Evolutionary conservation across 2,797 vertebrate species (phyloP), one percentile per base, ranked within the genome.

Genomic region (Paramormyrops hopkinsi): DNA sequence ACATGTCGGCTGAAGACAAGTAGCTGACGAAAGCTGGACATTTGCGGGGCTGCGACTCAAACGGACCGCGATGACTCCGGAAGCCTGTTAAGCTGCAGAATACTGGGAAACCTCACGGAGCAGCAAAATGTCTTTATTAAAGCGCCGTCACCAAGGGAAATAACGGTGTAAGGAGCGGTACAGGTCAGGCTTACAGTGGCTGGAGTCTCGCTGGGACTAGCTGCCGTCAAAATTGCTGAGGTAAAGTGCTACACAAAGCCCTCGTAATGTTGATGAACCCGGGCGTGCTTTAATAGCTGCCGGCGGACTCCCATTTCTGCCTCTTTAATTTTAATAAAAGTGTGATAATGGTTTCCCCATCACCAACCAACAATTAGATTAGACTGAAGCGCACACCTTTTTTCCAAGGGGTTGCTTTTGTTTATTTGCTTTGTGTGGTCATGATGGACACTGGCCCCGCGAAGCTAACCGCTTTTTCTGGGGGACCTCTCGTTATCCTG

Each of bases 51-150:
- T 83, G 65, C 4, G 51, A 33, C 48, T 48, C 65, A 83, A 73
- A 19, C 4, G 56, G 19, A 37, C 44, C 4, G 11, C 44, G 62
- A 87, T 48, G 44, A 91, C 91, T 92, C 90, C 90, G 92, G 90
- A 86, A 91, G 90, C 91, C 90, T 92, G 86, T 91, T 91, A 59
- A 37, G 91, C 91, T 90, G 91, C 92, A 91, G 90, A 90, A 87
- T 92, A 90, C 89, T 88, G 79, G 89, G 90, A 91, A 87, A 92
- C n/a, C 53, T 51, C 79, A 89, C 69, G 90, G 88, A 92, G 87
- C 90, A 91, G 92, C 90, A 90, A 92, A 91, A 93, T 90, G 87
- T 90, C 91, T 93, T 94, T 93, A 93, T 93, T 94, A 94, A 93
- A 93, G 89, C 89, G 85, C 11, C 65, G 89, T 44, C 22, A 90